Evolutionary conservation across 1,140 invertebrate genomes (phyloP), one percentile per base, ranked within the genome.

Genomic region (Dendrolimus kikuchii): DNA sequence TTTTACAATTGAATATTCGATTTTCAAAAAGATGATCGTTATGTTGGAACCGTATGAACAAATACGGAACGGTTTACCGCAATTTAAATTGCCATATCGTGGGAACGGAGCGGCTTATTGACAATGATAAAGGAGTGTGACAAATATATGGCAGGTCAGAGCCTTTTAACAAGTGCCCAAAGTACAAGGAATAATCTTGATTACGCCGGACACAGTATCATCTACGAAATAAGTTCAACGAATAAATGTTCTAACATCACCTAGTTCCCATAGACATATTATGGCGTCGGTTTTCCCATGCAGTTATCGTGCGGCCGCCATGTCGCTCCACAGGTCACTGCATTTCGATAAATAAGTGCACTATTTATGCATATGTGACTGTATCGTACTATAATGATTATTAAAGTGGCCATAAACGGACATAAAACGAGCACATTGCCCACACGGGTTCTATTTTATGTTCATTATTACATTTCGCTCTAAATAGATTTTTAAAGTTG

Each of bases 251-350:
- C 23, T 57, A 51, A 51, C 53, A 51, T 64, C 60, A 68, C 58
- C 66, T 62, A 64, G 64, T 79, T 79, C 77, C 70, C 77, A 77
- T 76, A 65, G 60, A 52, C 68, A 71, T 71, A 38, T 36, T 8
- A 38, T n/a, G 65, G 64, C 48, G 59, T 66, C 57, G 60, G 64
- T 71, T 76, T 77, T 77, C 77, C 73, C 74, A 77, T 72, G 62
- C 51, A 68, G 60, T 68, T 75, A 75, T 75, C 72, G 59, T 54
- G 49, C 40, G 57, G 48, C 69, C 61, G 64, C 58, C 68, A 60
- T 60, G 62, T 60, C 62, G 62, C 58, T 71, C 63, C 59, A 65
- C 59, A 75, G 72, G 71, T 74, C 70, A 71, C 60, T 71, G 59
- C 54, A 59, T 67, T 52, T 57, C 55, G 72, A 79, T 79, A 79